phyloP scores from a whole-genome alignment of 2,888 invertebrate genomes.

The Brenthis daphne region DNA sequence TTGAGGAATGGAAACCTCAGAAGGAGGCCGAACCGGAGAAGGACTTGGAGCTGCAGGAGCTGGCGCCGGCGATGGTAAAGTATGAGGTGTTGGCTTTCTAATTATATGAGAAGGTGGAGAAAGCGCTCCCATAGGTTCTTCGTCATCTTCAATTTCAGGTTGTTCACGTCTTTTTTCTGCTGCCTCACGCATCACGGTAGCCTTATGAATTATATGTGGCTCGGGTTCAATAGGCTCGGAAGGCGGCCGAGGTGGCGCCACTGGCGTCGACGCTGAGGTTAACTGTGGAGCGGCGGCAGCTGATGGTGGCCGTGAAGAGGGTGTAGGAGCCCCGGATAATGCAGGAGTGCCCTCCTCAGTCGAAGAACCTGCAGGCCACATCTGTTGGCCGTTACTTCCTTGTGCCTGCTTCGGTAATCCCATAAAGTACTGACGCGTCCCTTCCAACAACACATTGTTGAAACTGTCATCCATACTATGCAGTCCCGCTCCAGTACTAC shows the following conservation, averaged over 20 bases:
- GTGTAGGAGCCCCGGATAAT: conserved; percentile 70
- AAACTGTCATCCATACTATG: conserved; percentile 88
- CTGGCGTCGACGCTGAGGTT: conserved; percentile 57
- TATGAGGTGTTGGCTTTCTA: conserved; percentile 66
- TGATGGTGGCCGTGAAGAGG: conserved; percentile 76
- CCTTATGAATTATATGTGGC: conserved; percentile 79
- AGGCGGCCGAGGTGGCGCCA: conserved; percentile 73
- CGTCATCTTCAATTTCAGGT: conserved; percentile 73
- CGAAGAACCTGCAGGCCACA: conserved; percentile 63
- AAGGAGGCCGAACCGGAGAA: conserved; percentile 53
- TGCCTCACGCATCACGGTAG: conserved; percentile 79
- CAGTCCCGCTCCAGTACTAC: conserved; percentile 53
- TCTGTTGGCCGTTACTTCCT: conserved; percentile 63
- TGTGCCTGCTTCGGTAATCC: conserved; percentile 85
- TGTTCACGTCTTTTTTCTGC: conserved; percentile 74
- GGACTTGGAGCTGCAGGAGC: conserved; percentile 57
- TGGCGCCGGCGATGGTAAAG: conserved; percentile 68
- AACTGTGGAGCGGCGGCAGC: conserved; percentile 71
- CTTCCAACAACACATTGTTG: conserved; percentile 91
- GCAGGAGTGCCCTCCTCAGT: conserved; percentile 71
- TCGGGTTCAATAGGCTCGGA: conserved; percentile 78
- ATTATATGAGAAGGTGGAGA: conserved; percentile 78
- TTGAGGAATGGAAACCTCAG: conserved; percentile 55
- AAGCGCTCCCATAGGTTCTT: conserved; percentile 64
- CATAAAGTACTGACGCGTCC: conserved; percentile 91